These are phyloP conservation scores for Argyresthia goedartella DNA, from an alignment of 2,888 invertebrate genomes.

Conservation along the genomic window DNA sequence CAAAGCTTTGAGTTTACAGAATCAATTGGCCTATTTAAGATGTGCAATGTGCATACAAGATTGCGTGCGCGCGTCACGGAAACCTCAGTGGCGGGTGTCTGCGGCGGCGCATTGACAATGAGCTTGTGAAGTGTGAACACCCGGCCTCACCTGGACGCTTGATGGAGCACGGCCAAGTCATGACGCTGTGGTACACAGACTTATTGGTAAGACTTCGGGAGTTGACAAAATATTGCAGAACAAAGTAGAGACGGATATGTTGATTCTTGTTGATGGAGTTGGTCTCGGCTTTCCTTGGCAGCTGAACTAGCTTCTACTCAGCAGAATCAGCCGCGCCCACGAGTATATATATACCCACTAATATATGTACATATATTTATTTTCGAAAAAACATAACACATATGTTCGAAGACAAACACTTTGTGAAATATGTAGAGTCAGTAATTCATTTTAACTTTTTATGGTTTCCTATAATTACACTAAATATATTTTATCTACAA, in stretches of 20 bases:
- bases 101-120: constrained; percentile 36
- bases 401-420: too few species aligned
- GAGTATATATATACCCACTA: too few species aligned
- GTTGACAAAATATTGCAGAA: constrained; percentile 6
- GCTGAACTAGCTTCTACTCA: too few species aligned
- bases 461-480: too few species aligned
- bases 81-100: not conserved
- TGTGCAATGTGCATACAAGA: not conserved
- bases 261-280: too few species aligned
- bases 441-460: too few species aligned
- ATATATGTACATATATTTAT: too few species aligned
- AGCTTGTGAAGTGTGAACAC: constrained; percentile 18
- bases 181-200: constrained; percentile 68
- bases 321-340: too few species aligned
- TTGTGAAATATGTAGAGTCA: too few species aligned
- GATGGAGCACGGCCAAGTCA: constrained; percentile 58
- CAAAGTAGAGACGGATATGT: not conserved
- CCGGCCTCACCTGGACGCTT: constrained; percentile 45
- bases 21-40: constrained; percentile 1
- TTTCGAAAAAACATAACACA: too few species aligned
- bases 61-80: constrained; percentile 25
- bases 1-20: not conserved
- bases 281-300: too few species aligned
- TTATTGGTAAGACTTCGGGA: constrained; percentile 51
- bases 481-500: too few species aligned